A percentile compares a stretch with the other conserved stretches of the same genome.
Evolutionary conservation across 2,888 invertebrate species (phyloP).

Genomic region (Spodoptera littoralis): DNA sequence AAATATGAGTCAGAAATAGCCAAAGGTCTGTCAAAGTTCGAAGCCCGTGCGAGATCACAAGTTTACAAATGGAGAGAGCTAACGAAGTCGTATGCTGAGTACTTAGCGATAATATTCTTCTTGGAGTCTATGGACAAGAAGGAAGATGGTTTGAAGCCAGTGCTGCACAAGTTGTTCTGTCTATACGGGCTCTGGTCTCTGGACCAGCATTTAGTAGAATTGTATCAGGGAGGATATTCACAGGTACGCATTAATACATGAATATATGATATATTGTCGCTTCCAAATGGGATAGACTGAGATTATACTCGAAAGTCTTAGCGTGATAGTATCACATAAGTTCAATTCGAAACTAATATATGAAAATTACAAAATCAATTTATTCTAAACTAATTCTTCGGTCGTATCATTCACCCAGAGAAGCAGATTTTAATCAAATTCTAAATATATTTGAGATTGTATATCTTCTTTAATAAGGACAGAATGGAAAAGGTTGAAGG

Average conservation of each 20-base stretch:
- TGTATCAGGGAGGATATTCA: slow-evolving; percentile 91
- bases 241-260: slow-evolving; percentile 34
- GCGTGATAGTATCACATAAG: too few species aligned
- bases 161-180: slow-evolving; percentile 83
- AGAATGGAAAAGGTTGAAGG: too few species aligned
- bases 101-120: slow-evolving; percentile 88
- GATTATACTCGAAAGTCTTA: too few species aligned
- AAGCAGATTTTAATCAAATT: too few species aligned
- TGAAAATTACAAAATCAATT: too few species aligned
- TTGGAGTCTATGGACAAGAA: slow-evolving; percentile 80
- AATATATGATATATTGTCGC: too few species aligned
- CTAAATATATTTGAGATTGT: too few species aligned
- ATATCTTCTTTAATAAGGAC: not conserved
- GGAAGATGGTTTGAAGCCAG: slow-evolving; percentile 76
- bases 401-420: too few species aligned
- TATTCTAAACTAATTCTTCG: too few species aligned
- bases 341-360: too few species aligned
- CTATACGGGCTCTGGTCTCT: slow-evolving; percentile 84
- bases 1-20: slow-evolving; percentile 88
- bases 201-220: slow-evolving; percentile 92
- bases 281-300: too few species aligned
- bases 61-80: slow-evolving; percentile 93
- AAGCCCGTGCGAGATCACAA: slow-evolving; percentile 94
- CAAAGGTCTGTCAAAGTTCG: slow-evolving; percentile 91
- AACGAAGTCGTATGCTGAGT: slow-evolving; percentile 94